phyloP scores from a whole-genome alignment of 2,888 invertebrate species.

The Oegoconia quadripuncta region DNA sequence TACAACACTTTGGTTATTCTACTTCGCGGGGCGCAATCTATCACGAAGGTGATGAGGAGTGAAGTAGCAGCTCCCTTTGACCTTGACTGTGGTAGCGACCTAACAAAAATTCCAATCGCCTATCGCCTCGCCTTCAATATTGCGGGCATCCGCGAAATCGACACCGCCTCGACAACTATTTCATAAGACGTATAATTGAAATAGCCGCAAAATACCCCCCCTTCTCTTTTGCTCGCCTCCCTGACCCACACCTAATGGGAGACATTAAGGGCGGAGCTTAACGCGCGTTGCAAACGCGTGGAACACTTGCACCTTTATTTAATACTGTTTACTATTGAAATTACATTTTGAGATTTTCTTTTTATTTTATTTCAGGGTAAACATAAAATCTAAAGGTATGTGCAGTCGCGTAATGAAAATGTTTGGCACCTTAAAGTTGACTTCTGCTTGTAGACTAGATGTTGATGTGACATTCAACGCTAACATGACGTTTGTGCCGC shows the following conservation, averaged over 20 bases:
- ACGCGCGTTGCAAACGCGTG: slow-evolving; percentile 4
- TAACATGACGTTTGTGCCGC: no score
- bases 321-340: not conserved
- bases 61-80: no score
- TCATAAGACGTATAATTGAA: slow-evolving; percentile 76
- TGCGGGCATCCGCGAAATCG: slow-evolving; percentile 59
- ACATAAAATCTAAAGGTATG: no score
- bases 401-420: no score
- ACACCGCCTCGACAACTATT: slow-evolving; percentile 60
- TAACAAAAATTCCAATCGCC: slow-evolving; percentile 62
- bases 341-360: no score
- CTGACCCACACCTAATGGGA: slow-evolving; percentile 9
- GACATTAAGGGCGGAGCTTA: slow-evolving; percentile 6
- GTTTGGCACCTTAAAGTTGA: no score
- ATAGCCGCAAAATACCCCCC: slow-evolving; percentile 57
- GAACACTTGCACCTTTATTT: not conserved
- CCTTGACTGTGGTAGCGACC: slow-evolving; percentile 16
- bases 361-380: no score
- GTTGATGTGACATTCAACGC: no score
- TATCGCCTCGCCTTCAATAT: slow-evolving; percentile 50
- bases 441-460: no score
- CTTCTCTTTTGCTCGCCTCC: slow-evolving; percentile 8
- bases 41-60: no score
- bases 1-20: no score
- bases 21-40: no score